These are phyloP conservation scores for Siniperca chuatsi DNA, from an alignment of 2,113 vertebrate genomes.

Conservation along the genomic window DNA sequence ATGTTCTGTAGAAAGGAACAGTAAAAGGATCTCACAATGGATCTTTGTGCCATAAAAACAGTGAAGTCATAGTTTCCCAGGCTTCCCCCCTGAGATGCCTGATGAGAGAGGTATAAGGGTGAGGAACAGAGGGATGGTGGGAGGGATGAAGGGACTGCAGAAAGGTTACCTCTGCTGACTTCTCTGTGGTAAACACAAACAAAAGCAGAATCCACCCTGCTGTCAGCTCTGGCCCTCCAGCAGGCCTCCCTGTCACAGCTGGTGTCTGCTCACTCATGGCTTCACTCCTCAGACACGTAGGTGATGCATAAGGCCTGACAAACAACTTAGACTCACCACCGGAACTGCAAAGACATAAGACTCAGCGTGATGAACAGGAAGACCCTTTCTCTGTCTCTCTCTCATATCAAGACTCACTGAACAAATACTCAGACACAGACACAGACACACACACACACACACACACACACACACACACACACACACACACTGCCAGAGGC, in stretches of 20 bases:
- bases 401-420: conserved; percentile 13
- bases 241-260: conserved; percentile 35
- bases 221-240: conserved; percentile 31
- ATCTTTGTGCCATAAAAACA: conserved; percentile 87
- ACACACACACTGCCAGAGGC: conserved; percentile 7
- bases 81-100: conserved; percentile 76
- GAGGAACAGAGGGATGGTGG: conserved; percentile 49
- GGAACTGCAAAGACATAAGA: not conserved
- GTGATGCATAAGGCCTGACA: conserved; percentile 15
- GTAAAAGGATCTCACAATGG: conserved; percentile 84
- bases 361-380: not conserved
- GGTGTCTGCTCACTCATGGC: conserved; percentile 11
- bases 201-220: conserved; percentile 54
- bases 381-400: not conserved
- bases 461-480: not conserved
- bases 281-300: not conserved
- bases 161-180: conserved; percentile 49
- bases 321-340: conserved; percentile 4
- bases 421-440: conserved; percentile 9
- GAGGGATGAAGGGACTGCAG: conserved; percentile 30
- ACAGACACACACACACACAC: conserved; percentile 15
- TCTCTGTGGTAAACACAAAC: conserved; percentile 69
- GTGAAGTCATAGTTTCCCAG: conserved; percentile 88
- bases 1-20: conserved; percentile 80
- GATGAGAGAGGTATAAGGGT: conserved; percentile 43